phyloP scores from a whole-genome alignment of 2,113 vertebrate species.

The Condylura cristata region DNA sequence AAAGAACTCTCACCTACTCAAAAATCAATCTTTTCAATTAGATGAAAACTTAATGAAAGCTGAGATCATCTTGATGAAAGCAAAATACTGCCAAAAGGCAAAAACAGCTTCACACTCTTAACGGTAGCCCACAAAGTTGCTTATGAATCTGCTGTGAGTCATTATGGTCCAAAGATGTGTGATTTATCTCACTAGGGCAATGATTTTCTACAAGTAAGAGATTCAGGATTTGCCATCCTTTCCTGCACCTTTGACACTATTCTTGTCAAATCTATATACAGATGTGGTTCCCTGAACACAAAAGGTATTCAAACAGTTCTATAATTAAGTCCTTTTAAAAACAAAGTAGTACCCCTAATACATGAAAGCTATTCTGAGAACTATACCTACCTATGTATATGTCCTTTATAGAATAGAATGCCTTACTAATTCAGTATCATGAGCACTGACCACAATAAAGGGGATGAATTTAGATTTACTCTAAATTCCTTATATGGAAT shows the following conservation, averaged over 20 bases:
- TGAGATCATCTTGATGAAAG: constrained; percentile 77
- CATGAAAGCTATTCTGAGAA: not conserved
- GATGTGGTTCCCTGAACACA: not conserved
- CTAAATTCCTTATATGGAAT: not conserved
- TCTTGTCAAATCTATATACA: not conserved
- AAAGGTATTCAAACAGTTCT: not conserved
- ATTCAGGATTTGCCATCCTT: not conserved
- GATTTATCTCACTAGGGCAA: not conserved
- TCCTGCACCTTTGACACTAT: not conserved
- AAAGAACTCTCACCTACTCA: constrained; percentile 77
- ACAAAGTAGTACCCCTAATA: not conserved
- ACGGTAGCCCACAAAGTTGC: constrained; percentile 43
- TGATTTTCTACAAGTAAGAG: constrained; percentile 5
- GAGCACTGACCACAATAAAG: not conserved
- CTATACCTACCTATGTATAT: not conserved
- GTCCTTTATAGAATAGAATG: not conserved
- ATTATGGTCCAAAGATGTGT: constrained; percentile 2
- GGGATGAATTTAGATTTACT: constrained; percentile 9
- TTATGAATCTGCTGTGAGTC: constrained; percentile 48
- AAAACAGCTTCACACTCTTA: constrained; percentile 64
- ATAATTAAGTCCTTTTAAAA: constrained; percentile 33
- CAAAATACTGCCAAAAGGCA: constrained; percentile 71
- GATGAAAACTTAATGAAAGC: constrained; percentile 81
- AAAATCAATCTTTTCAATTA: constrained; percentile 81
- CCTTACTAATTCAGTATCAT: not conserved